A percentile compares a stretch with the other conserved stretches of the same genome.
phyloP scores from a whole-genome alignment of 2,888 invertebrate species.

The Tholera decimalis region DNA sequence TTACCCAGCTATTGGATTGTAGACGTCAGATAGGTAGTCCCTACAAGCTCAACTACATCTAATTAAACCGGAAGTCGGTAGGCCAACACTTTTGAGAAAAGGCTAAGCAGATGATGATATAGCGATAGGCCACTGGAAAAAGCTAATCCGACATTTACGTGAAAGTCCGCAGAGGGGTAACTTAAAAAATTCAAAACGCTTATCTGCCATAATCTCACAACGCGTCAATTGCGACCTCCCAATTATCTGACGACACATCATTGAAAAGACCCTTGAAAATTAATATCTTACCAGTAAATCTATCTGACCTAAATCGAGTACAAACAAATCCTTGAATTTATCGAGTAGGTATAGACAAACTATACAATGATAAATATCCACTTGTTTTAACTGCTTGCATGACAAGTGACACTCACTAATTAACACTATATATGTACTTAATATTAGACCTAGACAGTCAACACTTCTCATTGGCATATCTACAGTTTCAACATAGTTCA shows the following conservation, averaged over 20 bases:
- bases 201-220: constrained; percentile 41
- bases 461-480: no score
- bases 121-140: no score
- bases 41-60: no score
- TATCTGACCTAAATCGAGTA: constrained; percentile 84
- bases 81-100: no score
- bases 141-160: background rate
- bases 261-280: constrained; percentile 82
- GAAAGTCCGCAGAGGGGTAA: background rate
- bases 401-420: constrained; percentile 49
- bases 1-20: no score
- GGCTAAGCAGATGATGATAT: no score
- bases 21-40: no score
- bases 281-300: constrained; percentile 81
- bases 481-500: background rate
- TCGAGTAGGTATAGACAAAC: constrained; percentile 79
- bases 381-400: constrained; percentile 47
- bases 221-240: constrained; percentile 58
- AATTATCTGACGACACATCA: constrained; percentile 71
- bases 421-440: no score
- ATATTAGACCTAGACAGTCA: background rate
- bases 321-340: constrained; percentile 86
- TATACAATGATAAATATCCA: constrained; percentile 73
- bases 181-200: constrained; percentile 4
- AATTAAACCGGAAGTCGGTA: no score